Evolutionary conservation across 2,113 vertebrate genomes (phyloP).

Genomic region (Eleginops maclovinus): DNA sequence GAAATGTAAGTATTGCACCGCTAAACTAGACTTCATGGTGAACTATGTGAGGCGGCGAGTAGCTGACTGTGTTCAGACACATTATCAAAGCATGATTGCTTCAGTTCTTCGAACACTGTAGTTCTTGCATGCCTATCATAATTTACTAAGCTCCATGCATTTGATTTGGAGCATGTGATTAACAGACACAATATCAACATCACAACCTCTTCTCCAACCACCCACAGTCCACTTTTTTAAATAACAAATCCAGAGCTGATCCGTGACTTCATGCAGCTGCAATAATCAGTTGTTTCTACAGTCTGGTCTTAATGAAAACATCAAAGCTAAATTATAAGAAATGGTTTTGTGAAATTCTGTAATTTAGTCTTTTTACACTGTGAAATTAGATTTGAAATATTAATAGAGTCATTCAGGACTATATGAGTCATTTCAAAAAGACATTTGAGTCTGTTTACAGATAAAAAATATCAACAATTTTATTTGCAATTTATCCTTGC

Average conservation of each 20-base stretch:
- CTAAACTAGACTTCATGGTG: neutral
- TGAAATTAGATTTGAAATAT: neutral
- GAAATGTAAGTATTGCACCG: neutral
- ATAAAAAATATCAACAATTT: neutral
- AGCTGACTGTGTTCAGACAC: neutral
- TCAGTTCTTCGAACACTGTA: neutral
- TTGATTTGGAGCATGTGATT: conserved; percentile 13
- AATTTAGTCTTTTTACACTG: neutral
- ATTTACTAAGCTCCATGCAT: neutral
- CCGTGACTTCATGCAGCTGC: conserved; percentile 8
- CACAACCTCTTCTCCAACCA: neutral
- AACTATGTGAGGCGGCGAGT: neutral
- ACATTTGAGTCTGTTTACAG: neutral
- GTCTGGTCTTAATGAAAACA: too few relatives aligned
- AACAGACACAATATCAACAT: neutral
- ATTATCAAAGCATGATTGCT: conserved; percentile 12
- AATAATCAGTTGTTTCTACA: conserved; percentile 8
- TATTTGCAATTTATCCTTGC: neutral
- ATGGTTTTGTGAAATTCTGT: neutral
- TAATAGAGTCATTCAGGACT: neutral
- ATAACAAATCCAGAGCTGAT: conserved; percentile 12
- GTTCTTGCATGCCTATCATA: conserved; percentile 27
- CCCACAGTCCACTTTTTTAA: conserved; percentile 7
- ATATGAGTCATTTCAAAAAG: neutral
- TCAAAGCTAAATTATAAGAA: neutral